Percentiles rank a stretch among this genome's conserved stretches.
Evolutionary conservation across 2,888 invertebrate species (phyloP).

Genomic region (Sesia bembeciformis): DNA sequence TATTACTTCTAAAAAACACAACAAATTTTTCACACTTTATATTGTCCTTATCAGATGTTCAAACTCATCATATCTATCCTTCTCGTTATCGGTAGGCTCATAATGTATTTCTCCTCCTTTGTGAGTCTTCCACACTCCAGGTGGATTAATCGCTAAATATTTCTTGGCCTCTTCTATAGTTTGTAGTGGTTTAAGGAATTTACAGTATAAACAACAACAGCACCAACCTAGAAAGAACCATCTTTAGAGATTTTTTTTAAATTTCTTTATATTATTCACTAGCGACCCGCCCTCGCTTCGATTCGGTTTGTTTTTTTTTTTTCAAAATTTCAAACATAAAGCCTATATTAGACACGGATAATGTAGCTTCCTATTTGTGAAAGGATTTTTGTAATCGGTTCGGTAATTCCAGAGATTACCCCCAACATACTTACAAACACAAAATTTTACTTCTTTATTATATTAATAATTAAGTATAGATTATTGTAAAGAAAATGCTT

Average conservation of each 20-base stretch:
- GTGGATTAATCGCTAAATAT: conserved; percentile 72
- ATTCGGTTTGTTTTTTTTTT: no score
- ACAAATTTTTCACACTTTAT: conserved; percentile 10
- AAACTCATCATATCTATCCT: conserved; percentile 70
- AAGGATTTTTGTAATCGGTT: no score
- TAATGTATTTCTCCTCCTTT: conserved; percentile 51
- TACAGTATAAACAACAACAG: conserved; percentile 75
- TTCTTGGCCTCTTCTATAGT: conserved; percentile 70
- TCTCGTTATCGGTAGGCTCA: conserved; percentile 70
- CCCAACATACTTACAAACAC: no score
- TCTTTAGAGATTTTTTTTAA: not conserved
- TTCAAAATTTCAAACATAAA: no score
- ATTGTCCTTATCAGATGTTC: conserved; percentile 72
- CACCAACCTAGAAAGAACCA: conserved; percentile 70
- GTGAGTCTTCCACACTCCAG: conserved; percentile 58
- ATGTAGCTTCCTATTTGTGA: no score
- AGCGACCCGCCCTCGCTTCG: no score
- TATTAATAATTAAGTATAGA: no score
- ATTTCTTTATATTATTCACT: not conserved
- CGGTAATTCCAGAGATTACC: no score
- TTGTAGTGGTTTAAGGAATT: conserved; percentile 70
- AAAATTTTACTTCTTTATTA: no score
- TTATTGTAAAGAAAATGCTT: not conserved
- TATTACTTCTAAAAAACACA: no score
- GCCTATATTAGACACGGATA: no score